Evolutionary conservation across 2,888 invertebrate species (phyloP).

Genomic region (Tricholauxania praeusta): DNA sequence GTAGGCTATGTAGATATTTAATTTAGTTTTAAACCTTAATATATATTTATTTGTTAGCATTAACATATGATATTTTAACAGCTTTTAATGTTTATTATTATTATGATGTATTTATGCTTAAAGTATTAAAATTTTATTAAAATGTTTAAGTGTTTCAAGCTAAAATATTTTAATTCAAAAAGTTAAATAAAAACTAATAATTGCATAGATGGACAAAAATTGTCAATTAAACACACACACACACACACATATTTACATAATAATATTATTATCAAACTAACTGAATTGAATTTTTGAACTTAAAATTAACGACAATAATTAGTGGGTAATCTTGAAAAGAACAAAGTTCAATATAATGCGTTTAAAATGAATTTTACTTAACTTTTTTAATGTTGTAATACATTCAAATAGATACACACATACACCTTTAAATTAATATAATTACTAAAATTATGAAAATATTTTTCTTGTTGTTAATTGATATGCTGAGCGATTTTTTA

Average conservation of each 20-base stretch:
- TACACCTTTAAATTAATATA: constrained; percentile 23
- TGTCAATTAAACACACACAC: constrained; percentile 36
- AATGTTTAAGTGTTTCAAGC: constrained; percentile 21
- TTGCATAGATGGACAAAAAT: constrained; percentile 15
- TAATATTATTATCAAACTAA: constrained; percentile 19
- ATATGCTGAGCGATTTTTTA: constrained; percentile 35
- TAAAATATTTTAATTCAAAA: constrained; percentile 16
- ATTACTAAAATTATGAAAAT: constrained; percentile 10
- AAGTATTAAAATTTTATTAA: constrained; percentile 21
- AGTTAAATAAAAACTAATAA: neutral
- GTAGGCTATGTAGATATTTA: neutral
- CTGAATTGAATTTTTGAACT: constrained; percentile 43
- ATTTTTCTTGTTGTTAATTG: constrained; percentile 38
- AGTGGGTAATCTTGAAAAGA: constrained; percentile 51
- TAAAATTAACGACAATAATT: constrained; percentile 58
- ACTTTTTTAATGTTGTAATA: constrained; percentile 13
- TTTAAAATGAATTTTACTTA: neutral
- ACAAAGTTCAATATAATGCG: constrained; percentile 15
- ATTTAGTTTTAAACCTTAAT: neutral
- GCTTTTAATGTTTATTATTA: constrained; percentile 25
- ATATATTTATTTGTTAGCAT: constrained; percentile 20
- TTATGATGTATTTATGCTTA: constrained; percentile 12
- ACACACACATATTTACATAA: constrained; percentile 14
- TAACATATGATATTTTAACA: constrained; percentile 11
- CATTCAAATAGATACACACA: constrained; percentile 19